Conservation (phyloP, 2,797 vertebrate genomes). For the Selene dorsalis region DNA sequence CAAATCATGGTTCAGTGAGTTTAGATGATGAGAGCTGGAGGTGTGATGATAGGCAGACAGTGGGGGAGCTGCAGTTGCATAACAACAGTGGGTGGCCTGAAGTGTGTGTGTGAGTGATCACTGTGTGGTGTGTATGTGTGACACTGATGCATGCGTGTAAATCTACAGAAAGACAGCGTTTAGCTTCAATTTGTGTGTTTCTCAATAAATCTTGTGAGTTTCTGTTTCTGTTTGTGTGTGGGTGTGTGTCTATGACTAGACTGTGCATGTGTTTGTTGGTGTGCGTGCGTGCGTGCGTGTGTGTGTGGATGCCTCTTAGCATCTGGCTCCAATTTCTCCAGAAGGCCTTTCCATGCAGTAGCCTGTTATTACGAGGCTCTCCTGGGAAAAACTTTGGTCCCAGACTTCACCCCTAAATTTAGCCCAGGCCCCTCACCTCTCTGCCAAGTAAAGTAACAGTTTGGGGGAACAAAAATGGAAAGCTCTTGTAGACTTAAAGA, state of each 20-base stretch:
- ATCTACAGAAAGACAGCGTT: neutral
- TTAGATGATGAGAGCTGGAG: constrained; percentile 35
- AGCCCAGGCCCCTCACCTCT: constrained; percentile 42
- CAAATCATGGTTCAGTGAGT: neutral
- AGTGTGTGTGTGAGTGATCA: constrained; percentile 10
- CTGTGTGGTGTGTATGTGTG: neutral
- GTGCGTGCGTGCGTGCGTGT: constrained; percentile 16
- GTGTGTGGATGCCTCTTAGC: constrained; percentile 31
- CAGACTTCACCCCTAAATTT: constrained; percentile 65
- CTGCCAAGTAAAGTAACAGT: constrained; percentile 59
- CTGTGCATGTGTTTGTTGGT: too few relatives aligned
- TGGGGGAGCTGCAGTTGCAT: constrained; percentile 33
- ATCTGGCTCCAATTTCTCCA: constrained; percentile 66
- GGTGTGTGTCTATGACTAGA: neutral
- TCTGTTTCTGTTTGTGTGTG: constrained; percentile 3
- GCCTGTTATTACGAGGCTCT: constrained; percentile 71
- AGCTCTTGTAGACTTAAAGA: constrained; percentile 5
- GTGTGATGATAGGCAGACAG: constrained; percentile 43
- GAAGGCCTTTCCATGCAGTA: constrained; percentile 52
- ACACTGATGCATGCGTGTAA: neutral
- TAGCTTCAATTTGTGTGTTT: neutral
- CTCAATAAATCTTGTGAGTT: too few relatives aligned
- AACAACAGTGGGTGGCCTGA: constrained; percentile 35
- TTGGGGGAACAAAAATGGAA: constrained; percentile 50
- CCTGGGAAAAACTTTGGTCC: constrained; percentile 47